Evolutionary conservation across 2,797 vertebrate species (phyloP).

Genomic region (Oryzias sinensis): DNA sequence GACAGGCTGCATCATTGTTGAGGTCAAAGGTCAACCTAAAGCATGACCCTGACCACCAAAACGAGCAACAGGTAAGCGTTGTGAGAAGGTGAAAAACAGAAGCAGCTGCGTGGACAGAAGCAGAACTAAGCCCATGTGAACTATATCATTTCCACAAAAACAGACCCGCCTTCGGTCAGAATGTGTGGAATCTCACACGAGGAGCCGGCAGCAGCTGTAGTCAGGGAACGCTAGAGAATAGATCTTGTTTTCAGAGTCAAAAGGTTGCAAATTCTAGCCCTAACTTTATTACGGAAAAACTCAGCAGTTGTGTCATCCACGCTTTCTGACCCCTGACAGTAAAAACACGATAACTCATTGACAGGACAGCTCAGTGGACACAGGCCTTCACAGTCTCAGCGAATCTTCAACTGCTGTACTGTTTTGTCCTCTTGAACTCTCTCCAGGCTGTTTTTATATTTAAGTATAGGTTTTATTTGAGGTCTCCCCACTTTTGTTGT

Average conservation of each 20-base stretch:
- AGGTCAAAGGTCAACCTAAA: constrained; percentile 19
- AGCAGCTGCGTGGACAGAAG: neutral
- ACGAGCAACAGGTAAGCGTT: neutral
- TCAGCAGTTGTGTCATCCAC: neutral
- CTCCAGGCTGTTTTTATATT: too few species aligned
- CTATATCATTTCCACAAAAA: constrained; percentile 35
- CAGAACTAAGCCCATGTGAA: constrained; percentile 5
- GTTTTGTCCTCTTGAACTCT: too few species aligned
- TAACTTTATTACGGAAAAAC: constrained; percentile 11
- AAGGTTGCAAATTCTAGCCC: neutral
- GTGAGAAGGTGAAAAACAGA: constrained; percentile 15
- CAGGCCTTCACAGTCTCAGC: too few species aligned
- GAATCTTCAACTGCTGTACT: too few species aligned
- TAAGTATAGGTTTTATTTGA: too few species aligned
- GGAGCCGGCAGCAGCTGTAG: constrained; percentile 15
- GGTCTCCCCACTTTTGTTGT: too few species aligned
- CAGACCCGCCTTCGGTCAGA: constrained; percentile 26
- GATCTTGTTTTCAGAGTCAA: neutral
- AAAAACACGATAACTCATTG: neutral
- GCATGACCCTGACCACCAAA: neutral
- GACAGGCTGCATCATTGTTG: constrained; percentile 8
- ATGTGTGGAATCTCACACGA: constrained; percentile 59
- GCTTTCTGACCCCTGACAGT: neutral
- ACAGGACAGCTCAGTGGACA: neutral
- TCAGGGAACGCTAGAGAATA: neutral